phyloP scores from a whole-genome alignment of 2,888 invertebrate species.

The Cataglyphis cursor region DNA sequence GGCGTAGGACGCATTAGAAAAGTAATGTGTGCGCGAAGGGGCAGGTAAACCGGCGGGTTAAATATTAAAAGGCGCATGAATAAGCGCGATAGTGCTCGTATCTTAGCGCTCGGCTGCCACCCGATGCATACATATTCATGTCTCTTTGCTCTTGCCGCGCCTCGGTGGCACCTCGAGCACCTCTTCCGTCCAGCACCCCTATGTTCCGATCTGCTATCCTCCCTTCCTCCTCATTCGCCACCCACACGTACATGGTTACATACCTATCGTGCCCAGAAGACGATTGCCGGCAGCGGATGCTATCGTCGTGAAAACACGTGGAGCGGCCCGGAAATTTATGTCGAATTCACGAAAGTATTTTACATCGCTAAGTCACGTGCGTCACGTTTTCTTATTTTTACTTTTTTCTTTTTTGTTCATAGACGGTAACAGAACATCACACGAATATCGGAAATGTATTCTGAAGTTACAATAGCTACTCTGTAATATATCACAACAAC shows the following conservation, averaged over 20 bases:
- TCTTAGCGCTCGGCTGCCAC: conserved; percentile 77
- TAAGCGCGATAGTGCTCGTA: conserved; percentile 81
- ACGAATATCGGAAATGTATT: neutral
- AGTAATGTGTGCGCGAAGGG: conserved; percentile 54
- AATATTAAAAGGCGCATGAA: conserved; percentile 84
- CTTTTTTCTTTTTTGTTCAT: neutral
- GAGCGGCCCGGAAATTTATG: conserved; percentile 69
- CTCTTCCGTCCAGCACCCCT: conserved; percentile 56
- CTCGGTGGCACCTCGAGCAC: conserved; percentile 50
- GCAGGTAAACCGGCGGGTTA: conserved; percentile 79
- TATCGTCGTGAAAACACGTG: conserved; percentile 69
- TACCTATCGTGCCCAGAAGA: conserved; percentile 54
- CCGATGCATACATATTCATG: conserved; percentile 80
- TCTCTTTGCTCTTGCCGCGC: conserved; percentile 69
- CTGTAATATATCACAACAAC: neutral
- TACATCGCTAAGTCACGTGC: conserved; percentile 66
- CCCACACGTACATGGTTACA: conserved; percentile 37
- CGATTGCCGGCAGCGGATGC: conserved; percentile 58
- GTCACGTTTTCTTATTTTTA: neutral
- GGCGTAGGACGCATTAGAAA: conserved; percentile 40
- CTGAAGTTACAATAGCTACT: conserved; percentile 1
- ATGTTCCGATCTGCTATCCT: conserved; percentile 60
- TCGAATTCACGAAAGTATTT: conserved; percentile 63
- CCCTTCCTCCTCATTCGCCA: conserved; percentile 10
- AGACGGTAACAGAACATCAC: neutral